Conservation (phyloP, 2,113 vertebrate species). For the Larimichthys crocea region DNA sequence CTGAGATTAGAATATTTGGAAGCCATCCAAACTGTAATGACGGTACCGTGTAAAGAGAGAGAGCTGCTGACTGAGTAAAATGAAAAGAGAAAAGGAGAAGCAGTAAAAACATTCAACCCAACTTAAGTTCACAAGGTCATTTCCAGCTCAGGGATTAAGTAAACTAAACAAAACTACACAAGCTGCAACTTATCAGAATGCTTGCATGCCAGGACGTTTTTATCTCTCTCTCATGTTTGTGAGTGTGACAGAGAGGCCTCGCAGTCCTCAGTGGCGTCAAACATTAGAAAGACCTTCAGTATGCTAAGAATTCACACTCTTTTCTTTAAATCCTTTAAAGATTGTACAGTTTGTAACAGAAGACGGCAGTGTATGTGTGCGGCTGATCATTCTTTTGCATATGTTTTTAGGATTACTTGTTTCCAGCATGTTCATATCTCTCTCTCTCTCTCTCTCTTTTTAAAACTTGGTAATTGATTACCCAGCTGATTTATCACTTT, state of each 20-base stretch:
- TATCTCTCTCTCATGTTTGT: constrained; percentile 71
- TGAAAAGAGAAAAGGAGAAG: constrained; percentile 50
- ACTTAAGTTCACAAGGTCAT: constrained; percentile 84
- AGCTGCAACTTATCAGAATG: constrained; percentile 85
- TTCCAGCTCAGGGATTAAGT: constrained; percentile 84
- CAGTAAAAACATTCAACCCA: constrained; percentile 57
- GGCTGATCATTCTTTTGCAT: constrained; percentile 5
- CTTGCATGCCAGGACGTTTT: constrained; percentile 81
- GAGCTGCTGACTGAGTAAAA: constrained; percentile 68
- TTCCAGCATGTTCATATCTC: not conserved
- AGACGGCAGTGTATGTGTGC: not conserved
- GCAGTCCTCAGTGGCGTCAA: constrained; percentile 62
- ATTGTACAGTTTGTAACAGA: not conserved
- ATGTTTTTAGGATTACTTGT: not conserved
- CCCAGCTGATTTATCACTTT: constrained; percentile 44
- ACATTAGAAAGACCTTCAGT: constrained; percentile 61
- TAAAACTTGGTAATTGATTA: constrained; percentile 56
- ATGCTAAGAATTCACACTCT: constrained; percentile 49
- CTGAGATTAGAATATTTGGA: constrained; percentile 68
- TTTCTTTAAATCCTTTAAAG: not conserved
- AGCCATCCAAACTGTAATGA: constrained; percentile 64
- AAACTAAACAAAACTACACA: constrained; percentile 86
- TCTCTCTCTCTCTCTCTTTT: constrained; percentile 1
- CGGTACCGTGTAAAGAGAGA: constrained; percentile 67
- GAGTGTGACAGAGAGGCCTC: constrained; percentile 69